Percentiles rank a stretch among this genome's conserved stretches.
Conservation (phyloP, 2,888 invertebrate genomes). For the Eugnorisma glareosa region DNA sequence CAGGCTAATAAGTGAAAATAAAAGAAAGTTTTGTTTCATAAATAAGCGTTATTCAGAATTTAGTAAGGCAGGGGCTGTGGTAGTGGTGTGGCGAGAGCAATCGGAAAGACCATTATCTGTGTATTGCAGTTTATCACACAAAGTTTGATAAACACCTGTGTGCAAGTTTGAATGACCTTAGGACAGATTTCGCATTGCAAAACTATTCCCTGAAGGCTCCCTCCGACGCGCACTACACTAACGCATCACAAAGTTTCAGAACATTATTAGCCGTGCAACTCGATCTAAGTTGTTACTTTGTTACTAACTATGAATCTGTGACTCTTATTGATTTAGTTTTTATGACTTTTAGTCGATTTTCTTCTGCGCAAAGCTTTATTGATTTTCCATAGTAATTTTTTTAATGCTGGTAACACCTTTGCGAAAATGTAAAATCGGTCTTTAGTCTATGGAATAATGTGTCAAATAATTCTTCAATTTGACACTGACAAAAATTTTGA, state of each 20-base stretch:
- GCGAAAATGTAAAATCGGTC: background rate
- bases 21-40: too few relatives aligned
- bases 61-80: background rate
- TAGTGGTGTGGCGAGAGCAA: background rate
- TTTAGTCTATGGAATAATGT: background rate
- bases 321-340: background rate
- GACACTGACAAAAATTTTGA: constrained; percentile 19
- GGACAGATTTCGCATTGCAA: background rate
- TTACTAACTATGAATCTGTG: background rate
- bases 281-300: background rate
- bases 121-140: background rate
- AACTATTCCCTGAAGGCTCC: background rate
- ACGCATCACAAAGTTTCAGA: background rate
- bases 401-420: constrained; percentile 10
- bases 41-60: background rate
- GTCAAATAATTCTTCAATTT: too few relatives aligned
- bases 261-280: background rate
- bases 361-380: background rate
- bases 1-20: too few relatives aligned
- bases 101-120: background rate
- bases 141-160: background rate
- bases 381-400: constrained; percentile 14
- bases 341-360: constrained; percentile 13
- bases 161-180: background rate
- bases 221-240: background rate